Conservation (phyloP, 2,888 invertebrate species). For the Eurytoma californica region DNA sequence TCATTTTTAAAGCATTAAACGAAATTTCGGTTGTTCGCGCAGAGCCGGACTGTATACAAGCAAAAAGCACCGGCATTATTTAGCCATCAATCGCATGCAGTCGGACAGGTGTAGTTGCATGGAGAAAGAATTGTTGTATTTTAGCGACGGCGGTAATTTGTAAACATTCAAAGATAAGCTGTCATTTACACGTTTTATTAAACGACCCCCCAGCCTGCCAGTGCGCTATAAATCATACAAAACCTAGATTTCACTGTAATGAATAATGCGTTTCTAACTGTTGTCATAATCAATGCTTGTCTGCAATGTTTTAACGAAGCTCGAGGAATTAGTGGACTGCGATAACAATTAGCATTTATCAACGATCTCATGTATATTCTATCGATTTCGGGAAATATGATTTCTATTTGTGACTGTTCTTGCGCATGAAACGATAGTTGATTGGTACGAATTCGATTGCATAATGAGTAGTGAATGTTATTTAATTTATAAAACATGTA, state of each 20-base stretch:
- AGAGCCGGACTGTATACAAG: not conserved
- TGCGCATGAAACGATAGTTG: too few relatives aligned
- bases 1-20: not conserved
- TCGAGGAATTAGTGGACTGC: not conserved
- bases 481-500: too few relatives aligned
- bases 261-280: slow-evolving; percentile 31
- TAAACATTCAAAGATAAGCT: slow-evolving; percentile 31
- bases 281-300: slow-evolving; percentile 17
- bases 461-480: too few relatives aligned
- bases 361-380: not conserved
- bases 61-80: slow-evolving; percentile 5
- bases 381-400: not conserved
- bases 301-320: not conserved
- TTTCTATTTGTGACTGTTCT: too few relatives aligned
- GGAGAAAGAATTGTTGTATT: slow-evolving; percentile 15
- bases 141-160: slow-evolving; percentile 27
- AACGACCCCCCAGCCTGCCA: not conserved
- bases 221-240: slow-evolving; percentile 15
- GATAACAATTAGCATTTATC: not conserved
- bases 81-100: slow-evolving; percentile 11
- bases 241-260: slow-evolving; percentile 15
- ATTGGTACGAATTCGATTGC: too few relatives aligned
- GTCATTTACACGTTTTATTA: slow-evolving; percentile 33
- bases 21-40: not conserved
- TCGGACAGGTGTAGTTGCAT: not conserved